phyloP scores from a whole-genome alignment of 2,113 vertebrate species.

The Sinocyclocheilus anshuiensis region DNA sequence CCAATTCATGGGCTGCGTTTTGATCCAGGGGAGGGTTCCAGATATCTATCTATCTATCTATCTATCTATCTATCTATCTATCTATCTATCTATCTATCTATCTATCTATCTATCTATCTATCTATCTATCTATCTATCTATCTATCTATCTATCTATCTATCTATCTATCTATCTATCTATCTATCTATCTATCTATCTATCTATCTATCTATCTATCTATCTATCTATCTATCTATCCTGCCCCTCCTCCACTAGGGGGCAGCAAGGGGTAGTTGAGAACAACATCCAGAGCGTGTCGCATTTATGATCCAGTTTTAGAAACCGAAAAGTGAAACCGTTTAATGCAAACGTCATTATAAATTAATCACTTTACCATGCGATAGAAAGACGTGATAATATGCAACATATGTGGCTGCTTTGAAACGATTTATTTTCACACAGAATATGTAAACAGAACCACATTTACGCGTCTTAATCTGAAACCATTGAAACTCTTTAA shows the following conservation, averaged over 20 bases:
- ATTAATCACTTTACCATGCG: not conserved
- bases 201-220: no score
- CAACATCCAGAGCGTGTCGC: not conserved
- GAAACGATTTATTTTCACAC: not conserved
- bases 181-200: not conserved
- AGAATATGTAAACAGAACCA: not conserved
- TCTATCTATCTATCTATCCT: not conserved
- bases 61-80: not conserved
- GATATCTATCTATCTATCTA: not conserved
- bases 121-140: not conserved
- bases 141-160: not conserved
- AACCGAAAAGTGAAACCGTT: not conserved
- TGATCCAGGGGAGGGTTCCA: no score
- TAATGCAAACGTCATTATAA: not conserved
- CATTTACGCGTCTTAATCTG: not conserved
- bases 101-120: not conserved
- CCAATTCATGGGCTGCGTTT: not conserved
- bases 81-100: not conserved
- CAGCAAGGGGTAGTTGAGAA: not conserved
- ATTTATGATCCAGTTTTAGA: not conserved
- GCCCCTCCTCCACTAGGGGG: conserved; percentile 14
- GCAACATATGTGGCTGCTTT: not conserved
- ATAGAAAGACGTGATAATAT: not conserved
- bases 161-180: not conserved
- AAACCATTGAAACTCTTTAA: not conserved